Percentiles rank a stretch among this genome's conserved stretches.
phyloP scores from a whole-genome alignment of 2,888 invertebrate species.

The Quadroppia sp. region DNA sequence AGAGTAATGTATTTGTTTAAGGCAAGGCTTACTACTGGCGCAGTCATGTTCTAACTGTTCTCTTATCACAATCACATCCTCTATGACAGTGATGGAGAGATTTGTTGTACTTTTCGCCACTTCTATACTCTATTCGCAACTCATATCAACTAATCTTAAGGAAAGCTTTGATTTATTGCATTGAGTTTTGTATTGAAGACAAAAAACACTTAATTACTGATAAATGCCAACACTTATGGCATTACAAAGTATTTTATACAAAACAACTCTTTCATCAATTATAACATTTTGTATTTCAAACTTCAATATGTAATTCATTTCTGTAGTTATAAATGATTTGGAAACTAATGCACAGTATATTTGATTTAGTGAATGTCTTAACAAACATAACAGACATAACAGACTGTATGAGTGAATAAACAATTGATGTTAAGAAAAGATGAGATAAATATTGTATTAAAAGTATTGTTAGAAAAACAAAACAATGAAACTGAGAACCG shows the following conservation, averaged over 20 bases:
- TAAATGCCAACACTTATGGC: background rate
- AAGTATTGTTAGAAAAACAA: no score
- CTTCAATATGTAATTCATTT: no score
- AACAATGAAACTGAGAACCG: background rate
- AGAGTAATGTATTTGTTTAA: background rate
- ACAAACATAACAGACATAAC: no score
- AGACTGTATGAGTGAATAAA: no score
- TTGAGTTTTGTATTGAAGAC: slow-evolving; percentile 13
- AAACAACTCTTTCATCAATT: no score
- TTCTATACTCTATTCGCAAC: slow-evolving; percentile 13
- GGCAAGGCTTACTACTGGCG: background rate
- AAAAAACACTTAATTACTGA: slow-evolving; percentile 29
- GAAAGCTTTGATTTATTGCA: slow-evolving; percentile 31
- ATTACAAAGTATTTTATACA: no score
- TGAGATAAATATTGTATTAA: no score
- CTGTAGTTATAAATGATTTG: no score
- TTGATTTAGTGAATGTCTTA: no score
- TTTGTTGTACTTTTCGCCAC: slow-evolving; percentile 15
- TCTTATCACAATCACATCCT: background rate
- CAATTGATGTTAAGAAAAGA: no score
- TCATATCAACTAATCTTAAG: slow-evolving; percentile 23
- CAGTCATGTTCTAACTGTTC: background rate
- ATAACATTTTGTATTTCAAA: no score
- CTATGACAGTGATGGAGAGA: slow-evolving; percentile 25
- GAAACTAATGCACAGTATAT: no score